Evolutionary conservation across 2,888 invertebrate species (phyloP).

Genomic region (Girardia tigrina): DNA sequence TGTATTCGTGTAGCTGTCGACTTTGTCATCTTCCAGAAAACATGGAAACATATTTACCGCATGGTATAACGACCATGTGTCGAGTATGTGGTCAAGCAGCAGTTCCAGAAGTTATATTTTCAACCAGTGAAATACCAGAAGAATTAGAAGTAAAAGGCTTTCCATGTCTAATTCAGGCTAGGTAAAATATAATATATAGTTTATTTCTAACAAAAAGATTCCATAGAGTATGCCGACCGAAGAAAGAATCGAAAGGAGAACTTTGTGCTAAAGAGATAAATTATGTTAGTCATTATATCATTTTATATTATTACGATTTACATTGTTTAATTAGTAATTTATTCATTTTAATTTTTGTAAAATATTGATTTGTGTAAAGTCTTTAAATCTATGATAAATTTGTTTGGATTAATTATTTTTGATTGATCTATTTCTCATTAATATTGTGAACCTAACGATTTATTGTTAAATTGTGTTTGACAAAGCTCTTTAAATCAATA

Average conservation of each 20-base stretch:
- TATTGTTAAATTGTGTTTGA: too few species aligned
- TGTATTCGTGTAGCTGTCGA: background rate
- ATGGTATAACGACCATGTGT: constrained; percentile 51
- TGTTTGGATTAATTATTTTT: too few species aligned
- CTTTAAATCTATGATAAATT: too few species aligned
- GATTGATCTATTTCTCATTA: too few species aligned
- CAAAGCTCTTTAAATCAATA: too few species aligned
- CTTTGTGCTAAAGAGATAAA: constrained; percentile 69
- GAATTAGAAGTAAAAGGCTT: constrained; percentile 61
- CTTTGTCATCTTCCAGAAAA: background rate
- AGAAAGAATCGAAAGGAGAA: constrained; percentile 68
- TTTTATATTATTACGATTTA: constrained; percentile 35
- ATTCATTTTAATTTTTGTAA: constrained; percentile 35
- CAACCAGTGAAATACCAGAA: constrained; percentile 72
- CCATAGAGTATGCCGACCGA: constrained; percentile 56
- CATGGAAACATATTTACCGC: background rate
- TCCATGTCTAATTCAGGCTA: constrained; percentile 51
- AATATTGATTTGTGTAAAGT: too few species aligned
- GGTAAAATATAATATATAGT: constrained; percentile 39
- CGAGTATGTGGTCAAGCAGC: constrained; percentile 55
- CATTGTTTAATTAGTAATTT: constrained; percentile 30
- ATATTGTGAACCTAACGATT: too few species aligned
- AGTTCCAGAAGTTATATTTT: constrained; percentile 68
- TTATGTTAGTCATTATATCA: constrained; percentile 52
- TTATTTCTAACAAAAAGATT: background rate